Percentiles rank a stretch among this genome's conserved stretches.
Conservation (phyloP, 2,888 invertebrate species). For the Ectropis crepuscularia region DNA sequence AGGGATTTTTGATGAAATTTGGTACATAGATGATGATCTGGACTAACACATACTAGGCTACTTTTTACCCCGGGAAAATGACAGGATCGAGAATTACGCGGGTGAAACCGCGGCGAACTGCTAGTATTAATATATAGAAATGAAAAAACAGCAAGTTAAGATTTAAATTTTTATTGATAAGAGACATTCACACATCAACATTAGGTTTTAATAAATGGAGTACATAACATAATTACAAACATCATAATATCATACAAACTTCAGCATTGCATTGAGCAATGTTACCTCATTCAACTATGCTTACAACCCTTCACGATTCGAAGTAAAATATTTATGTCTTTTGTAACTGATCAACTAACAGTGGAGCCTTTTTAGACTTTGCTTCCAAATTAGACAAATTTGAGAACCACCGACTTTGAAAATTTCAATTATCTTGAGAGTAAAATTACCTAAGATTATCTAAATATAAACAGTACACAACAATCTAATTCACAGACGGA, state of each 20-base stretch:
- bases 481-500: conserved; percentile 26
- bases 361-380: conserved; percentile 12
- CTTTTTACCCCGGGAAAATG: no score
- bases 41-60: no score
- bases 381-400: conserved; percentile 15
- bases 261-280: conserved; percentile 64
- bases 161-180: conserved; percentile 80
- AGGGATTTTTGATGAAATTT: no score
- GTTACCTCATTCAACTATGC: conserved; percentile 40
- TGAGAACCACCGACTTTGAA: conserved; percentile 14
- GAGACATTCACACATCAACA: conserved; percentile 85
- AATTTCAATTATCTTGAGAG: conserved; percentile 16
- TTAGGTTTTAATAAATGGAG: conserved; percentile 72
- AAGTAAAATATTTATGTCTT: conserved; percentile 37
- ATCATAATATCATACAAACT: conserved; percentile 66
- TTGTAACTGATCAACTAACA: conserved; percentile 21
- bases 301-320: conserved; percentile 39
- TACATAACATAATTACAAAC: conserved; percentile 65
- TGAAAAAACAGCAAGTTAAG: conserved; percentile 25
- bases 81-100: no score
- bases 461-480: conserved; percentile 26
- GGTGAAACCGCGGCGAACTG: no score
- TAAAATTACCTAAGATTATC: conserved; percentile 33
- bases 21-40: no score
- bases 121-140: neutral